Evolutionary conservation across 2,797 vertebrate species (phyloP), one percentile per base, ranked within the genome.

Genomic region (Pitangus sulphuratus): DNA sequence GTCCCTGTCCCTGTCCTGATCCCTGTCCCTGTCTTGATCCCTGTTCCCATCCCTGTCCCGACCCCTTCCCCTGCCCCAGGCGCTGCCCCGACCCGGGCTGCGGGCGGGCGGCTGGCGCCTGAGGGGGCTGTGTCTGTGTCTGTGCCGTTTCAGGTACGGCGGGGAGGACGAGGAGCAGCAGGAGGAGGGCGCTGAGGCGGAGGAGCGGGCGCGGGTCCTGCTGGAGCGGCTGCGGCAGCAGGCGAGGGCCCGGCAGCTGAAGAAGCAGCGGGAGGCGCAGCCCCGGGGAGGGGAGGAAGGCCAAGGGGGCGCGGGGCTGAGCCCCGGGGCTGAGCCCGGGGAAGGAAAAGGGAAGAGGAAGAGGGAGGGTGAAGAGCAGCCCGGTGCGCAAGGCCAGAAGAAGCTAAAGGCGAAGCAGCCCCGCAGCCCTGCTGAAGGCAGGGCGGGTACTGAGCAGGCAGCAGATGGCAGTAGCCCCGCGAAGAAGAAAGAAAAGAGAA

Each of bases 181-280:
- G 22, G 60, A 39, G 53, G 79, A 22, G 45, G 84, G 11, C 16
- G 48, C 33, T 11, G 91, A 68, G 15, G 50, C 86, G 5, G 70
- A 44, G 80, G 87, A 95, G 0, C 97, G 97, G 8, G 98, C 99
- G 9, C 98, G 97, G 93, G 94, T 60, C 2, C 96, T 99, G 58
- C 97, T 99, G 76, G 97, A 98, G 62, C 98, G 98, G 91, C 98
- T 99, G 54, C 98, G 98, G 81, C 95, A 98, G 93, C 98, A 98
- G 88, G 99, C 98, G 3, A 98, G 97, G 76, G 98, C 97, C 37
- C 98, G 98, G 87, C 98, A 99, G 97, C 98, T 93, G 39, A 92
- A 90, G 71, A 97, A 87, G 76, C 78, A 85, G 39, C 77, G 11
- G 70, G 90, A 95, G 62, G 94, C 26, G 8, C 80, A 11, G 79